These are phyloP conservation scores for Dyspetes luteomarginatus DNA, from an alignment of 2,888 invertebrate species.

Conservation along the genomic window DNA sequence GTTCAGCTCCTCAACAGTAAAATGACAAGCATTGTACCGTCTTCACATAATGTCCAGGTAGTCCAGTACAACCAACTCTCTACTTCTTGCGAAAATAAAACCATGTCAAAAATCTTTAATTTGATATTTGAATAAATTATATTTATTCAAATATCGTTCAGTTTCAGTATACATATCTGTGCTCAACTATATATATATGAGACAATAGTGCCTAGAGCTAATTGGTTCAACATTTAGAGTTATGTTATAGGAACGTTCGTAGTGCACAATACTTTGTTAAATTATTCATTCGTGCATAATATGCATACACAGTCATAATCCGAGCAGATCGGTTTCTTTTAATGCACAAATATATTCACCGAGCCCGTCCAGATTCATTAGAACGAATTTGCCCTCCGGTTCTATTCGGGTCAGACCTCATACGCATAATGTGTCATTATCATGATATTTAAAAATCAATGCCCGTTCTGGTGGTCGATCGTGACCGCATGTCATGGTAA, in stretches of 20 bases:
- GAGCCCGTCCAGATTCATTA: conserved; percentile 33
- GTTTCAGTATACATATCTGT: too few species aligned
- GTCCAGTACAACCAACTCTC: too few species aligned
- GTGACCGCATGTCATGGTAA: too few species aligned
- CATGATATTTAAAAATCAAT: conserved; percentile 5
- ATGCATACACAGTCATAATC: background rate
- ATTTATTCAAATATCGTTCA: too few species aligned
- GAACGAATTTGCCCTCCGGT: conserved; percentile 31
- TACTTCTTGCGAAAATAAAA: too few species aligned
- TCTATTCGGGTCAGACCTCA: background rate
- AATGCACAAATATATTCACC: conserved; percentile 50
- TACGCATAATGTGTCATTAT: background rate
- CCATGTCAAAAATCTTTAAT: too few species aligned
- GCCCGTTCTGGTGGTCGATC: conserved; percentile 4
- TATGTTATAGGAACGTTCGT: conserved; percentile 36
- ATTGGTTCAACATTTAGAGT: conserved; percentile 51
- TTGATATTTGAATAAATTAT: too few species aligned
- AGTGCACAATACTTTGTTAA: conserved; percentile 46
- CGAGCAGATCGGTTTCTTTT: conserved; percentile 13
- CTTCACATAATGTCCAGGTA: too few species aligned
- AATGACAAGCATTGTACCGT: too few species aligned
- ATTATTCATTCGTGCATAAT: conserved; percentile 50
- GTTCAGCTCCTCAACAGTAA: too few species aligned
- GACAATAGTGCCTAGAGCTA: conserved; percentile 40
- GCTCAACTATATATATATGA: background rate